These are phyloP conservation scores for Neogale vison DNA, from an alignment of 2,113 vertebrate genomes.

Conservation along the genomic window DNA sequence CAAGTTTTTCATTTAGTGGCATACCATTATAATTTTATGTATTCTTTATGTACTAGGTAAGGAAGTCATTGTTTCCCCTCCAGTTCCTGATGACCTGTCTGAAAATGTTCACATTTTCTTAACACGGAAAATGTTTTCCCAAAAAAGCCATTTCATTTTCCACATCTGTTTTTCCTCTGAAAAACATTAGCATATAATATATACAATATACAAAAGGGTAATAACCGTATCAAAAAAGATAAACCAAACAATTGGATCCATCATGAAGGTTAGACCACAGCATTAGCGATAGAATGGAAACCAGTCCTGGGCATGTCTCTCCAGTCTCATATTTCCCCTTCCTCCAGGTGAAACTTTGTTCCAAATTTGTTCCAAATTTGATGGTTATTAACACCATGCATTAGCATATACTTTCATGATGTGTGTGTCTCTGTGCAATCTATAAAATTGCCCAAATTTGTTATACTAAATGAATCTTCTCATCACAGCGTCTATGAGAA, in stretches of 20 bases:
- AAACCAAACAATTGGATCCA: neutral
- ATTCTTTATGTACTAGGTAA: neutral
- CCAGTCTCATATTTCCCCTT: neutral
- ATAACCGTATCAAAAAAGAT: neutral
- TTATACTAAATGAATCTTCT: neutral
- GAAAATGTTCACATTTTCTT: neutral
- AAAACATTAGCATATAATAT: neutral
- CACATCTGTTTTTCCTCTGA: neutral
- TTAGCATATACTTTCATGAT: neutral
- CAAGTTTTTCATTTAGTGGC: neutral
- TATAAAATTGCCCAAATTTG: neutral
- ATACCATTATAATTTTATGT: neutral
- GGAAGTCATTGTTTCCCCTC: neutral
- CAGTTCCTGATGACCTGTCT: neutral
- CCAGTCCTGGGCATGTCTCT: neutral
- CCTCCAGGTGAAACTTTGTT: neutral
- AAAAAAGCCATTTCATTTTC: neutral
- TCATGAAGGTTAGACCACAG: neutral
- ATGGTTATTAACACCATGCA: neutral
- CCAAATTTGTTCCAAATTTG: neutral
- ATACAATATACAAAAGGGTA: neutral
- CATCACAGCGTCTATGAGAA: neutral
- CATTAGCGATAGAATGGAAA: neutral
- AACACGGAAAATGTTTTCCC: neutral
- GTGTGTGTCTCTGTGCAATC: neutral